A percentile compares a stretch with the other conserved stretches of the same genome.
phyloP scores from a whole-genome alignment of 2,113 vertebrate genomes.

The Steatornis caripensis region DNA sequence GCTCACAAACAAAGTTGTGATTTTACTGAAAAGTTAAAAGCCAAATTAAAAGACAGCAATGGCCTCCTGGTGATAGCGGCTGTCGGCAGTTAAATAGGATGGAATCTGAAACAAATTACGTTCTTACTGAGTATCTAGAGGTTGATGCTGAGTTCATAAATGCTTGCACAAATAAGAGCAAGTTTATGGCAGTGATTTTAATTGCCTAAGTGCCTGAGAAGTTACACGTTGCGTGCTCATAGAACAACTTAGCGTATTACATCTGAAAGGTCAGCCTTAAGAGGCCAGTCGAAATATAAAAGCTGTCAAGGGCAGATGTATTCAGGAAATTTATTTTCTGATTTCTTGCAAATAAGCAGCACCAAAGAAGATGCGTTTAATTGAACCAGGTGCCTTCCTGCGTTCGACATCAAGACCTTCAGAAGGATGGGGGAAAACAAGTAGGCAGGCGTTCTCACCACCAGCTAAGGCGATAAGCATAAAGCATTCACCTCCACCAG shows the following conservation, averaged over 20 bases:
- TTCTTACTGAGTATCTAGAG: background rate
- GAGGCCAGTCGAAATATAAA: background rate
- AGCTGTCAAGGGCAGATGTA: background rate
- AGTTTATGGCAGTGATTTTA: background rate
- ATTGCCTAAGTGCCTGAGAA: background rate
- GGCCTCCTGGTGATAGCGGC: background rate
- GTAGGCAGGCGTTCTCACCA: fast-evolving
- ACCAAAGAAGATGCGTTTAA: background rate
- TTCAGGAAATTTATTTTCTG: constrained; percentile 28
- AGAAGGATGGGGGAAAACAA: background rate
- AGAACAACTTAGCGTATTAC: background rate
- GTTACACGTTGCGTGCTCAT: background rate
- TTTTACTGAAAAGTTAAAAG: background rate
- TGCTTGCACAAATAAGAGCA: background rate
- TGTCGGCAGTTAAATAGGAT: background rate
- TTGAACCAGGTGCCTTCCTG: background rate
- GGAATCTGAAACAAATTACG: background rate
- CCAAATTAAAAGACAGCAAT: background rate
- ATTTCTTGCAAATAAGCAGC: background rate
- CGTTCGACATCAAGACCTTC: background rate
- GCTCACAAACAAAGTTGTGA: background rate
- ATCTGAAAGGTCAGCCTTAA: background rate
- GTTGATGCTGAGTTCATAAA: background rate
- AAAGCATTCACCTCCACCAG: background rate
- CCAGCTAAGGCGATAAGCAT: background rate